Base-by-base conservation (phyloP, 2,888 invertebrate species). In the Coelinius sp. region DNA sequence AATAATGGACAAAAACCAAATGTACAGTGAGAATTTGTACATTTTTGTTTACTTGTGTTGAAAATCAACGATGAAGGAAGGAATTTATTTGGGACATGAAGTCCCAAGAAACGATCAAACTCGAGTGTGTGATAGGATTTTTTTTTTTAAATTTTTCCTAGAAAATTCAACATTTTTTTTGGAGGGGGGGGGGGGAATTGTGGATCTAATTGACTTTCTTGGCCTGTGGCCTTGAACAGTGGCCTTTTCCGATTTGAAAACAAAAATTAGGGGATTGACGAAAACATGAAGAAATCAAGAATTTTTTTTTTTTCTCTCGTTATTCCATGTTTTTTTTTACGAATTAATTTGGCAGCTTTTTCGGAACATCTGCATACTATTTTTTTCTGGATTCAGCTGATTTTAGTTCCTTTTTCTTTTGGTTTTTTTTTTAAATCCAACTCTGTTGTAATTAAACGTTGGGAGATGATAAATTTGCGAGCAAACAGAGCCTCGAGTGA, bases 211-310 rank as follows among this genome's bases (percentile, higher is more conserved):
- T 83, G 73, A 79, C 81, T 83, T 83, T 83, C 79, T 78, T 80
- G 83, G 84, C 83, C 82, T 81, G 82, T 83, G 83, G 85, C 85
- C 85, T 85, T 85, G 80, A 82, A 84, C 77, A 77, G 85, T 85
- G 85, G 85, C 85, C 85, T 85, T 85, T 77, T 84, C 83, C 81
- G 82, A 85, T 80, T 82, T 79, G 79, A 81, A 80, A 79, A 77
- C 67, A 73, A 73, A 74, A 52, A 20, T 41, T 53, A 70, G 38
- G 41, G 12, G 53, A 17, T n/a, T 62, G 41, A 44, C 66, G 63
- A 67, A 64, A 56, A 59, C 7, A 41, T 41, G 56, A 35, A 64
- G 46, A 71, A 52, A 25, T 59, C 31, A 35, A 59, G 35, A 35
- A 49, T 22, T 31, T 17, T 52, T 22, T 52, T 2, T 10, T 68